phyloP scores from a whole-genome alignment of 53 echinoderm and acorn worm genomes.

The Astropecten irregularis region DNA sequence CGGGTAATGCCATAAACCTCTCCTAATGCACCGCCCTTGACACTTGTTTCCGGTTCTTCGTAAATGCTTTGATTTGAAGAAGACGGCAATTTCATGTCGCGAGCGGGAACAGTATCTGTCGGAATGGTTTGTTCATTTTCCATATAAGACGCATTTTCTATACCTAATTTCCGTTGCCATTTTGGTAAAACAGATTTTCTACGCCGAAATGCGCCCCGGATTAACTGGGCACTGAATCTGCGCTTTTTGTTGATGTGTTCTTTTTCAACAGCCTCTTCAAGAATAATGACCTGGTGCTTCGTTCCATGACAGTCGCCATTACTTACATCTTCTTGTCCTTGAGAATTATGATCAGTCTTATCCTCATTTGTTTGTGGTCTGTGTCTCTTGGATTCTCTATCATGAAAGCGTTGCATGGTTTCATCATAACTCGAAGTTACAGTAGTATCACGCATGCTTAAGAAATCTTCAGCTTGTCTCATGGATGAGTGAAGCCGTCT shows the following conservation, averaged over 20 bases:
- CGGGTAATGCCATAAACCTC: not conserved
- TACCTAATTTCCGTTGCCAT: slow-evolving; percentile 53
- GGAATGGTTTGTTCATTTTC: slow-evolving; percentile 7
- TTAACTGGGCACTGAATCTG: slow-evolving; percentile 19
- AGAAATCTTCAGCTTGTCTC: slow-evolving; percentile 60
- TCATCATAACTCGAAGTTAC: slow-evolving; percentile 12
- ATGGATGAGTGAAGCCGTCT: slow-evolving; percentile 34
- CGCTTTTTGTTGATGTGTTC: slow-evolving; percentile 9
- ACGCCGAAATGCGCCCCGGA: slow-evolving; percentile 37
- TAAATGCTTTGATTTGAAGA: not conserved
- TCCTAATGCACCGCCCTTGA: not conserved
- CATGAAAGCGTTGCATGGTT: slow-evolving; percentile 20
- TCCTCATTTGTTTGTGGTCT: too few relatives aligned
- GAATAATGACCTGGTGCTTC: not conserved
- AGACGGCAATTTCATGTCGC: not conserved
- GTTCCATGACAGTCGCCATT: slow-evolving; percentile 25
- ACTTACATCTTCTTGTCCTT: not conserved
- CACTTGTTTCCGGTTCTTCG: not conserved
- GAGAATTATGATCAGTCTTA: too few relatives aligned
- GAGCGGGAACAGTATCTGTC: not conserved
- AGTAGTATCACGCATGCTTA: slow-evolving; percentile 6
- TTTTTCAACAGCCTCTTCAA: not conserved
- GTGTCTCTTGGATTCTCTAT: not conserved
- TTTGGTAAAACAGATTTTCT: slow-evolving; percentile 21
- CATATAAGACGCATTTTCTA: slow-evolving; percentile 55